Conservation (phyloP, 2,113 vertebrate species). For the Chascanopsetta lugubris region DNA sequence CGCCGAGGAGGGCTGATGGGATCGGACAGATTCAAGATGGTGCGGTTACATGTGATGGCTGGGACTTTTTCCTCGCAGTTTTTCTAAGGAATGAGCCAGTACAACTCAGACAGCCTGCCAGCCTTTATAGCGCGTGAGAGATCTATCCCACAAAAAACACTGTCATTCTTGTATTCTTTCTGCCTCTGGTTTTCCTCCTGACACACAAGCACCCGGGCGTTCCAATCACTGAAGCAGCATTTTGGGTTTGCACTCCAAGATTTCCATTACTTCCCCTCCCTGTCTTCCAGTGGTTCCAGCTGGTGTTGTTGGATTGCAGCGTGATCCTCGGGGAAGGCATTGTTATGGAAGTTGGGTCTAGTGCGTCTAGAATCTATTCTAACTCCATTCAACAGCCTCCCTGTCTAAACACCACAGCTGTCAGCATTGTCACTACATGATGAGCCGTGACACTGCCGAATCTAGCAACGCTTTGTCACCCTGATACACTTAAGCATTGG, state of each 20-base stretch:
- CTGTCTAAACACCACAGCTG: slow-evolving; percentile 75
- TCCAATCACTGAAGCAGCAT: slow-evolving; percentile 69
- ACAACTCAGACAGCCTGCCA: slow-evolving; percentile 60
- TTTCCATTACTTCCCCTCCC: slow-evolving; percentile 64
- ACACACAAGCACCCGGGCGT: slow-evolving; percentile 58
- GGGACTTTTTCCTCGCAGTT: slow-evolving; percentile 59
- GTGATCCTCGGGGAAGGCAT: slow-evolving; percentile 65
- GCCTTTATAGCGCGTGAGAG: slow-evolving; percentile 54
- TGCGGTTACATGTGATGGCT: slow-evolving; percentile 76
- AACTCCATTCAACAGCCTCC: slow-evolving; percentile 69
- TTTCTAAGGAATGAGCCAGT: slow-evolving; percentile 55
- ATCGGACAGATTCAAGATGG: slow-evolving; percentile 75
- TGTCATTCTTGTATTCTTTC: slow-evolving; percentile 67
- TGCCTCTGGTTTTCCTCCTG: slow-evolving; percentile 68
- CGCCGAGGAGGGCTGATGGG: slow-evolving; percentile 63
- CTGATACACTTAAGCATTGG: slow-evolving; percentile 79
- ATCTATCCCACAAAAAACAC: slow-evolving; percentile 68
- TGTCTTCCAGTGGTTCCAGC: slow-evolving; percentile 74
- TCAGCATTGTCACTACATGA: slow-evolving; percentile 77
- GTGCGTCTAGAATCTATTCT: slow-evolving; percentile 65
- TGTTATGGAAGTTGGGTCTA: slow-evolving; percentile 76
- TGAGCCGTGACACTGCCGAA: slow-evolving; percentile 77
- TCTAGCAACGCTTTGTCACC: slow-evolving; percentile 78
- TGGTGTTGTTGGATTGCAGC: slow-evolving; percentile 70
- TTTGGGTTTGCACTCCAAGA: slow-evolving; percentile 63